Percentiles rank a stretch among this genome's conserved stretches.
These are phyloP conservation scores for Drosophila affinis DNA, from an alignment of 2,888 invertebrate species.

Conservation along the genomic window DNA sequence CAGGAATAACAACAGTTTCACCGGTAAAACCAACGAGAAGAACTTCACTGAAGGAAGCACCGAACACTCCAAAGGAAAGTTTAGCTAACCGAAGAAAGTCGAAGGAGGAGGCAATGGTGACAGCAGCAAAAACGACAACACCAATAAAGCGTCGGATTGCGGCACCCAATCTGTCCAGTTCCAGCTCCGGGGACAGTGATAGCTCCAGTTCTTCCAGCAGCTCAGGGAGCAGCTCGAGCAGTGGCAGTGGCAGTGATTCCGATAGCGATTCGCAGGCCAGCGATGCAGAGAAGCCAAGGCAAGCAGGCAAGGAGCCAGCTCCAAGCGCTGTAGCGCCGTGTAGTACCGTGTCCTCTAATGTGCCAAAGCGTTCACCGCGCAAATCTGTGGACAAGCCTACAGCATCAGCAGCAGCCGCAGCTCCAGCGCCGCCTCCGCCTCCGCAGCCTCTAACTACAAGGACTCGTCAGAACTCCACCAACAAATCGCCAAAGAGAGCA, in stretches of 20 bases:
- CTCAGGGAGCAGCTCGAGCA: constrained; percentile 69
- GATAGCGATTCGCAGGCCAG: constrained; percentile 54
- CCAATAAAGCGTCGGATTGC: constrained; percentile 62
- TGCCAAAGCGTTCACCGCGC: constrained; percentile 75
- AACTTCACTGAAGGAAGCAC: constrained; percentile 53
- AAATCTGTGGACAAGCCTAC: constrained; percentile 69
- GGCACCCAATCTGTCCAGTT: constrained; percentile 72
- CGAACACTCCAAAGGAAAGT: constrained; percentile 35
- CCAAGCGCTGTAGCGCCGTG: constrained; percentile 14
- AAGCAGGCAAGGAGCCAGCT: constrained; percentile 25
- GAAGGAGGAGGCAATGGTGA: constrained; percentile 62
- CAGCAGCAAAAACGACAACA: constrained; percentile 22
- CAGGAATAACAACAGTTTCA: constrained; percentile 12
- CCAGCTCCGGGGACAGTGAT: constrained; percentile 78
- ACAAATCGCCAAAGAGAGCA: constrained; percentile 73
- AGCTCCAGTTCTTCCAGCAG: constrained; percentile 70
- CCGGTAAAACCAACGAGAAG: constrained; percentile 37
- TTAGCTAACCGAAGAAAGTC: constrained; percentile 62
- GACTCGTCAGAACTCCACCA: constrained; percentile 66
- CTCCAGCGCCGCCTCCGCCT: constrained; percentile 12
- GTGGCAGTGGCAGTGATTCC: constrained; percentile 69
- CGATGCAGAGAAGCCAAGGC: constrained; percentile 42
- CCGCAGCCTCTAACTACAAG: constrained; percentile 32
- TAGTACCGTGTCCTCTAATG: constrained; percentile 37
- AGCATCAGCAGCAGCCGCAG: neutral